Evolutionary conservation across 2,888 invertebrate genomes (phyloP).

Genomic region (Tuta absoluta): DNA sequence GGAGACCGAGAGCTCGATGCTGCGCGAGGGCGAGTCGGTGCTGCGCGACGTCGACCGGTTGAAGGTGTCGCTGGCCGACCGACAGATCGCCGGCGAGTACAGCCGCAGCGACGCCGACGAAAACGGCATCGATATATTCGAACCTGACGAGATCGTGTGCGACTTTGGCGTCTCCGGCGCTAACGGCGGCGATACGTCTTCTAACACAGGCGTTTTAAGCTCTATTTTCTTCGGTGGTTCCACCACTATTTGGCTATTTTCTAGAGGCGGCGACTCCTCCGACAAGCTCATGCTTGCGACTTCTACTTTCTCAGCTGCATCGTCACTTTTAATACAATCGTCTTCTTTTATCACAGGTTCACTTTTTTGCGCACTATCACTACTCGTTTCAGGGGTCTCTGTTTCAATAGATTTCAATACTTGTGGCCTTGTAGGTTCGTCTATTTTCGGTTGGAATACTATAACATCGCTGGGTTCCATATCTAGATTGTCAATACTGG

Average conservation of each 20-base stretch:
- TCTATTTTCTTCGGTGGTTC: slow-evolving; percentile 41
- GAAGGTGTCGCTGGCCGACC: slow-evolving; percentile 72
- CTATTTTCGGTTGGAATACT: slow-evolving; percentile 20
- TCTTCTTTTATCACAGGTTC: slow-evolving; percentile 32
- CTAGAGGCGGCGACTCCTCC: slow-evolving; percentile 60
- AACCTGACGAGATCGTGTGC: slow-evolving; percentile 32
- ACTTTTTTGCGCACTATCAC: slow-evolving; percentile 31
- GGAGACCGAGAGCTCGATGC: slow-evolving; percentile 51
- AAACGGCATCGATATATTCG: slow-evolving; percentile 39
- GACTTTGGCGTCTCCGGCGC: slow-evolving; percentile 53
- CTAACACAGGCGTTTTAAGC: slow-evolving; percentile 2
- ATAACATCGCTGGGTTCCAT: slow-evolving; percentile 28
- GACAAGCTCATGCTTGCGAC: slow-evolving; percentile 56
- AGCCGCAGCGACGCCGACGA: slow-evolving; percentile 54
- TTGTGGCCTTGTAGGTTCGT: slow-evolving; percentile 43
- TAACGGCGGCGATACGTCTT: slow-evolving; percentile 33
- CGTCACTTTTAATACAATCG: slow-evolving; percentile 36
- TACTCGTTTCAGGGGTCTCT: slow-evolving; percentile 44
- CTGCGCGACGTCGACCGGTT: slow-evolving; percentile 53
- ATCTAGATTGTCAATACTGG: slow-evolving; percentile 35
- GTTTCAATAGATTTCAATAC: slow-evolving; percentile 46
- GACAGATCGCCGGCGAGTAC: slow-evolving; percentile 71
- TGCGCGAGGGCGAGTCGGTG: slow-evolving; percentile 52
- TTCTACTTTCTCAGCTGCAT: slow-evolving; percentile 41
- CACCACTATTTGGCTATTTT: slow-evolving; percentile 41